phyloP scores from a whole-genome alignment of 1,140 invertebrate species.

The Dendroctonus valens region DNA sequence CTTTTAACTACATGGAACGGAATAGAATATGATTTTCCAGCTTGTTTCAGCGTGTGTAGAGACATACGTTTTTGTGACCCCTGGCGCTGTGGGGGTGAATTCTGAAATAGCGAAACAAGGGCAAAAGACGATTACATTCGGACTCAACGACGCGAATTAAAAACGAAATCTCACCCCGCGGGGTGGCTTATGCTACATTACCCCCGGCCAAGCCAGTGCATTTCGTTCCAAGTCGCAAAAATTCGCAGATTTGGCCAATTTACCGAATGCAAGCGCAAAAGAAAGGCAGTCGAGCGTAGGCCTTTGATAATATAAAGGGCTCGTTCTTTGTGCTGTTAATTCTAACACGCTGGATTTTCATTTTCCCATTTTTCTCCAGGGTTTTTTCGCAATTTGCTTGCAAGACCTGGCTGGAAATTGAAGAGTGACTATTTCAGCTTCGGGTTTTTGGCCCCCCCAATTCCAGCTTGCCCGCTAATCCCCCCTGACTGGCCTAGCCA shows the following conservation, averaged over 20 bases:
- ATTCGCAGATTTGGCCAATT: constrained; percentile 35
- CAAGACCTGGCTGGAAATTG: no score
- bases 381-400: no score
- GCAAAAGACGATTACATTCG: constrained; percentile 1
- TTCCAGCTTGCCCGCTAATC: constrained; percentile 5
- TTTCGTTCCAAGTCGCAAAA: constrained; percentile 30
- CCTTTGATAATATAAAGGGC: constrained; percentile 20
- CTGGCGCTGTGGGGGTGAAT: neutral
- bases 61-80: no score
- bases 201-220: constrained; percentile 19
- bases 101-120: neutral
- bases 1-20: neutral
- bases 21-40: no score
- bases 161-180: constrained; percentile 43
- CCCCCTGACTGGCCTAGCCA: constrained; percentile 21
- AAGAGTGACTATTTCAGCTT: no score
- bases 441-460: neutral
- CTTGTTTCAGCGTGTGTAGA: no score
- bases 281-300: constrained; percentile 15
- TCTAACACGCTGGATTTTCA: neutral
- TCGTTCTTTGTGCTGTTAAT: constrained; percentile 6
- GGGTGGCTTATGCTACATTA: constrained; percentile 46
- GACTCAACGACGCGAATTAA: constrained; percentile 37
- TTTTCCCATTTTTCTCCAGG: no score
- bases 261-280: constrained; percentile 15